Percentiles rank a stretch among this genome's conserved stretches.
Evolutionary conservation across 1,140 invertebrate genomes (phyloP).

Genomic region (Myzus persicae): DNA sequence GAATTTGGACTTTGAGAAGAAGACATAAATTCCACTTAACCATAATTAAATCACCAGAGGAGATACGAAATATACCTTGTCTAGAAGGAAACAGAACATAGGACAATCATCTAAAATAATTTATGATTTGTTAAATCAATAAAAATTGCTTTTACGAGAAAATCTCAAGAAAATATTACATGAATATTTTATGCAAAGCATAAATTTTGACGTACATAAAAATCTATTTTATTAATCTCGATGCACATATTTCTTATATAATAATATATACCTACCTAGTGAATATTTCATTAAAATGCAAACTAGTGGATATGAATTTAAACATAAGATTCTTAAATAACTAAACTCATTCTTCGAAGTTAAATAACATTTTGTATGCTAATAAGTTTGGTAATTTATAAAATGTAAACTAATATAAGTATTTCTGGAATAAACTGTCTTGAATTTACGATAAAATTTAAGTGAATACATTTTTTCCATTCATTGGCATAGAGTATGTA

Average conservation of each 20-base stretch:
- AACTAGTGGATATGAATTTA: background rate
- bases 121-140: background rate
- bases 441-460: background rate
- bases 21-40: background rate
- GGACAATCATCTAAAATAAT: background rate
- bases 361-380: conserved; percentile 47
- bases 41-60: background rate
- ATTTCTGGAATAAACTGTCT: background rate
- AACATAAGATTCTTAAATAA: conserved; percentile 27
- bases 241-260: background rate
- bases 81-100: background rate
- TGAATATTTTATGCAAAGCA: background rate
- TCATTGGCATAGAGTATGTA: background rate
- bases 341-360: conserved; percentile 18
- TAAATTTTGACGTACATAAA: background rate
- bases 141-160: background rate
- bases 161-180: background rate
- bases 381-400: conserved; percentile 19
- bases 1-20: background rate
- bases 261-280: too few species aligned
- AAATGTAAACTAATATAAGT: conserved; percentile 28
- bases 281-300: conserved; percentile 34
- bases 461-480: background rate
- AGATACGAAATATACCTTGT: background rate
- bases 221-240: conserved; percentile 27